Evolutionary conservation across 2,113 vertebrate species (phyloP).

Genomic region (Cephalopterus ornatus): DNA sequence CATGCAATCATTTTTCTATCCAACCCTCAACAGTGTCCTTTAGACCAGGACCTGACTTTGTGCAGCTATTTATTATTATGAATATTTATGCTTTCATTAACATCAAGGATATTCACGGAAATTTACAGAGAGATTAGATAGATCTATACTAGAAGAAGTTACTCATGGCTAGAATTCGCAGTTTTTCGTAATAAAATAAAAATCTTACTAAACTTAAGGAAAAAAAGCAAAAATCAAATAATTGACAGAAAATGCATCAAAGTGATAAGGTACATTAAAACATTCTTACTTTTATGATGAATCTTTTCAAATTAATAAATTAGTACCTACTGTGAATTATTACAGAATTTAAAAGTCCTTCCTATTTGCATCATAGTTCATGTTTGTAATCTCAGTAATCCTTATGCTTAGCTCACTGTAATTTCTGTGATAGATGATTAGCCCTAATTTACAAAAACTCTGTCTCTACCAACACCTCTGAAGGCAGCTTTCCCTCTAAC

Average conservation of each 20-base stretch:
- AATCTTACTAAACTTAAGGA: background rate
- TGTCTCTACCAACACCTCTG: background rate
- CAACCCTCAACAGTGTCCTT: background rate
- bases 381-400: background rate
- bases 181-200: background rate
- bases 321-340: background rate
- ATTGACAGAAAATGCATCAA: background rate
- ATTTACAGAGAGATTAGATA: background rate
- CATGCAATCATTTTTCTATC: background rate
- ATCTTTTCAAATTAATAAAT: background rate
- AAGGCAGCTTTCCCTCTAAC: background rate
- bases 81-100: background rate
- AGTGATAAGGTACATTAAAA: background rate
- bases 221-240: background rate
- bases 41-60: background rate
- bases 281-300: background rate
- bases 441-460: background rate
- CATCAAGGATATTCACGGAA: background rate
- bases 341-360: background rate
- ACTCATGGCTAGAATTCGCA: background rate
- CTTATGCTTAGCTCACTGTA: background rate
- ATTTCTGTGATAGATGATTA: background rate
- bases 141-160: background rate
- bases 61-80: background rate
- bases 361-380: background rate